Conservation (phyloP, 2,113 vertebrate species). For the Centropristis striata region DNA sequence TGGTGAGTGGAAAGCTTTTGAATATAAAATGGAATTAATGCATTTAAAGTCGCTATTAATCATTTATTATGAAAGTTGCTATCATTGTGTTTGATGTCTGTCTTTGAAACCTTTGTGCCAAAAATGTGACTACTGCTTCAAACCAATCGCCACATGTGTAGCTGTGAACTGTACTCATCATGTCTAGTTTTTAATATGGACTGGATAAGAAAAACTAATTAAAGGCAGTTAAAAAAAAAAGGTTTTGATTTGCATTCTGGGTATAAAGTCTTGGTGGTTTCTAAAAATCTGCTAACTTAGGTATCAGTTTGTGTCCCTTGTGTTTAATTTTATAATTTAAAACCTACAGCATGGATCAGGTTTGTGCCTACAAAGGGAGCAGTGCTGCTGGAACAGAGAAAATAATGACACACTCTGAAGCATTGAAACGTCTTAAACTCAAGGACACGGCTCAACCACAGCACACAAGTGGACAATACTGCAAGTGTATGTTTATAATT, state of each 20-base stretch:
- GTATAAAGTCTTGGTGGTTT: too few relatives aligned
- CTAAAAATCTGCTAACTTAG: not conserved
- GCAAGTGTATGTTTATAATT: not conserved
- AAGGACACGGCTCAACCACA: not conserved
- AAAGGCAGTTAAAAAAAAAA: not conserved
- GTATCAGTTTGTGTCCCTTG: not conserved
- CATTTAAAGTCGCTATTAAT: slow-evolving; percentile 33
- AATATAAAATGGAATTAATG: slow-evolving; percentile 4
- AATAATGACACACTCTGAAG: not conserved
- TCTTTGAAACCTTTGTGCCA: slow-evolving; percentile 15
- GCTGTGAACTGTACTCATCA: slow-evolving; percentile 4
- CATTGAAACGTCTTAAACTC: not conserved
- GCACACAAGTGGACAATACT: not conserved
- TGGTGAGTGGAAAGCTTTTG: slow-evolving; percentile 8
- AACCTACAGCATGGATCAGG: not conserved
- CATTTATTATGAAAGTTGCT: slow-evolving; percentile 17
- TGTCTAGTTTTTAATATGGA: not conserved
- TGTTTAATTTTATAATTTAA: not conserved
- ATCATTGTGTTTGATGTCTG: slow-evolving; percentile 38
- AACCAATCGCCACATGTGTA: not conserved
- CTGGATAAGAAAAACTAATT: not conserved
- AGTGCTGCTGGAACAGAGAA: not conserved
- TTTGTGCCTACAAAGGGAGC: not conserved
- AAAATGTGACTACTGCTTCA: too few relatives aligned
- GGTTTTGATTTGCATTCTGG: not conserved